These are phyloP conservation scores for Brienomyrus longianalis DNA, from an alignment of 2,113 vertebrate genomes.

Conservation along the genomic window DNA sequence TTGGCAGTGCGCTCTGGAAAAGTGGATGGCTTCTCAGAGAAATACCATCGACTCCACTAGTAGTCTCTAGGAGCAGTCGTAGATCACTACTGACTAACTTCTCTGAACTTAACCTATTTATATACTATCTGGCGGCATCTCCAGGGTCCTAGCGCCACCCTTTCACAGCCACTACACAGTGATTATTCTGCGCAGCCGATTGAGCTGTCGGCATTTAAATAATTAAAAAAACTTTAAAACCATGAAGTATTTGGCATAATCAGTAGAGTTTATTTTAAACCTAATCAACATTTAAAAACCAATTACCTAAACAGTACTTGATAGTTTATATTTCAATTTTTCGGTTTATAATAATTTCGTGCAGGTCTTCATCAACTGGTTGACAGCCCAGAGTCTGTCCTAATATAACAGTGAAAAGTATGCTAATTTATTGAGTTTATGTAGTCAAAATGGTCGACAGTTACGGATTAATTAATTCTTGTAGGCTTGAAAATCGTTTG, in stretches of 20 bases:
- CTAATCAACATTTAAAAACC: neutral
- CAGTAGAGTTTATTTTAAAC: neutral
- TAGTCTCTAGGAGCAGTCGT: neutral
- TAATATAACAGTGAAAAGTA: neutral
- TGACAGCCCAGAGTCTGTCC: neutral
- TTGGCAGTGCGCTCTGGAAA: neutral
- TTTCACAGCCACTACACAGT: neutral
- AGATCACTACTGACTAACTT: constrained; percentile 33
- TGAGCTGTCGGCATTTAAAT: neutral
- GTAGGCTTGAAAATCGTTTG: neutral
- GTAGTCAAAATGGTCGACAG: neutral
- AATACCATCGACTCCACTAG: neutral
- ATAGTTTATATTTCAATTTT: neutral
- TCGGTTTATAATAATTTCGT: neutral
- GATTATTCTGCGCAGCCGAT: neutral
- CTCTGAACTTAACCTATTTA: constrained; percentile 27
- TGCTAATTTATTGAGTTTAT: neutral
- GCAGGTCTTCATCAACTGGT: neutral
- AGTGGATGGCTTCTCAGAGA: neutral
- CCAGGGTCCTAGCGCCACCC: constrained; percentile 34
- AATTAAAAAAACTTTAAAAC: neutral
- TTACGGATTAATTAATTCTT: neutral
- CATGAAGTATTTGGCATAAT: neutral
- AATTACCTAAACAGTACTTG: neutral
- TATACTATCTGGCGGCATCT: constrained; percentile 15